These are phyloP conservation scores for Nansenia antarctica DNA, from an alignment of 2,113 vertebrate genomes.

Conservation along the genomic window DNA sequence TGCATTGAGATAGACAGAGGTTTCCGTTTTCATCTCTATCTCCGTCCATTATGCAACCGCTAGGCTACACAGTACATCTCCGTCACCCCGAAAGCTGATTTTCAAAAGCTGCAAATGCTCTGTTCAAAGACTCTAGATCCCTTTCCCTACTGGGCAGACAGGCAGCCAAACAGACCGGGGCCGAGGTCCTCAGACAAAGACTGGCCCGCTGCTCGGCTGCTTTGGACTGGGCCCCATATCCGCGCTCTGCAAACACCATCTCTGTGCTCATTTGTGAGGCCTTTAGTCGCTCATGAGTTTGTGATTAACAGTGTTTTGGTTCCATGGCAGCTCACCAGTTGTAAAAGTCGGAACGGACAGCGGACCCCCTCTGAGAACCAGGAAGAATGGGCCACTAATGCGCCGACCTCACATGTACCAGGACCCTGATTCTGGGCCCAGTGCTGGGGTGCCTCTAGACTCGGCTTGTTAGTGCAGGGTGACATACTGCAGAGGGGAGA, in stretches of 20 bases:
- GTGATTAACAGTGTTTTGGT: slow-evolving; percentile 68
- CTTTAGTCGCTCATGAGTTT: slow-evolving; percentile 65
- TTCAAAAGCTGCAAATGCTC: slow-evolving; percentile 65
- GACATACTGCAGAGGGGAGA: not conserved
- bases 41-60: slow-evolving; percentile 41
- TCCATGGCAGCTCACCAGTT: slow-evolving; percentile 68
- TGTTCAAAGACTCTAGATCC: slow-evolving; percentile 64
- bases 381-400: slow-evolving; percentile 62
- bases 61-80: slow-evolving; percentile 32
- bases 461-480: slow-evolving; percentile 20
- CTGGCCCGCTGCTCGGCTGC: slow-evolving; percentile 47
- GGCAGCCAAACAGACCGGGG: slow-evolving; percentile 36
- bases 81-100: slow-evolving; percentile 58
- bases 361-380: slow-evolving; percentile 61
- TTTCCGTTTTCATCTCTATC: slow-evolving; percentile 28
- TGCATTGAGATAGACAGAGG: not conserved
- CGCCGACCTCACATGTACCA: slow-evolving; percentile 66
- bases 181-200: slow-evolving; percentile 61
- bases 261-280: slow-evolving; percentile 63
- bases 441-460: slow-evolving; percentile 19
- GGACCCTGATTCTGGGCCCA: slow-evolving; percentile 21
- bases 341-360: slow-evolving; percentile 64
- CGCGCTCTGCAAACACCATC: slow-evolving; percentile 54
- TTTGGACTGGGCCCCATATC: slow-evolving; percentile 44
- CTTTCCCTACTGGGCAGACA: slow-evolving; percentile 51